Base-by-base conservation (phyloP, 2,797 vertebrate species). In the Sebastes taczanowskii region DNA sequence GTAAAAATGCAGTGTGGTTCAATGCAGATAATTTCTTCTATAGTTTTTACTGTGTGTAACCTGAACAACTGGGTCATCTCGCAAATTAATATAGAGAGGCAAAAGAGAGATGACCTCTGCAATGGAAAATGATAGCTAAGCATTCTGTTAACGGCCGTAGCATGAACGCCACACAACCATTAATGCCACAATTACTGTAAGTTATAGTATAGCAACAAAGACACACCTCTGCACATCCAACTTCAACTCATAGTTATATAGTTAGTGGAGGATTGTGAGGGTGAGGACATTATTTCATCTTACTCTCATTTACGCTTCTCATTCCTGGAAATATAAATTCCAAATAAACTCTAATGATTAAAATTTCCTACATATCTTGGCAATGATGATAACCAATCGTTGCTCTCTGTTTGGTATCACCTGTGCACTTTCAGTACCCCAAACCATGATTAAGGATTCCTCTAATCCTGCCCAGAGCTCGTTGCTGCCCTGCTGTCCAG, bases 401-500 rank as follows among this genome's bases (percentile, higher is more conserved):
- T 30, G 9, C 30, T 35, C 20, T 7, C 30, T 22, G 34, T 16
- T 63, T 38, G 34, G 34, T 9, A 38, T 38, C 62, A 16, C 34
- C 34, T 38, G 11, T 38, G 34, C 62, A 38, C 62, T 23, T 64
- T 64, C 0, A 11, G n/a, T 38, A 16, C n/a, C 22, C 56, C n/a
- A 60, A 77, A 71, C 49, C 61, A 70, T 18, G 35, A 38, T 38
- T 38, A 38, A 14, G 35, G 56, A 74, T 74, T 73, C 22, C 30
- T 70, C 25, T 74, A 46, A 59, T 80, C 49, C 78, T 53, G 58
- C 71, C 53, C 63, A 52, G 25, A 23, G 77, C 58, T 82, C 42
- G 59, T 64, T 38, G 74, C 69, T 60, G 34, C 34, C 67, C 38
- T 58, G 74, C 80, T 70, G 83, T 71, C 32, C 56, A 53, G 27